A percentile compares a stretch with the other conserved stretches of the same genome.
Evolutionary conservation across 2,113 vertebrate genomes (phyloP).

Genomic region (Eptesicus fuscus): DNA sequence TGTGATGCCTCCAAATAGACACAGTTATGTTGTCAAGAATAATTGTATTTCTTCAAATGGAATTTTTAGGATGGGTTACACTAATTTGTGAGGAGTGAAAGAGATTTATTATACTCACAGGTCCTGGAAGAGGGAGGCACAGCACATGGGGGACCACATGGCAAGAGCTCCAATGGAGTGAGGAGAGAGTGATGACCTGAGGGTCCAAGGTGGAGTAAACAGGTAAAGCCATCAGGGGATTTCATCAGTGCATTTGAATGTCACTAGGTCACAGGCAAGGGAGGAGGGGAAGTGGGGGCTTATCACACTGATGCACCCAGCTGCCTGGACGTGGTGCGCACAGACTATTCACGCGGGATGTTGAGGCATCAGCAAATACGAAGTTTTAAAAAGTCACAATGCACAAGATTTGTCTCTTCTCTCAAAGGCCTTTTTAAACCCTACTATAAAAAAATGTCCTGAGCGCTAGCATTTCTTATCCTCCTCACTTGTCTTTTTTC

Average conservation of each 20-base stretch:
- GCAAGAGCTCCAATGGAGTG: background rate
- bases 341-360: background rate
- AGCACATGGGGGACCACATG: background rate
- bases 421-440: background rate
- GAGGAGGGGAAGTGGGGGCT: background rate
- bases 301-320: background rate
- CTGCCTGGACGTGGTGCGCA: background rate
- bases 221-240: background rate
- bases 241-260: background rate
- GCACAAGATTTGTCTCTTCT: background rate
- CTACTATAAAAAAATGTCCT: background rate
- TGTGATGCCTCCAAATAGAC: background rate
- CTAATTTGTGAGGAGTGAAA: background rate
- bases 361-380: background rate
- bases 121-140: background rate
- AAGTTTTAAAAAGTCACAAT: background rate
- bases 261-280: background rate
- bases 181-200: background rate
- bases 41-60: background rate
- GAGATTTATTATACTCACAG: background rate
- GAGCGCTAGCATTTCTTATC: background rate
- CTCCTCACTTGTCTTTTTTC: background rate
- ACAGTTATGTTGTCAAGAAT: background rate
- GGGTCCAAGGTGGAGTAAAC: background rate
- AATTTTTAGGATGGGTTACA: background rate